Base-by-base conservation (phyloP, 2,797 vertebrate genomes). In the Pogoniulus pusillus region DNA sequence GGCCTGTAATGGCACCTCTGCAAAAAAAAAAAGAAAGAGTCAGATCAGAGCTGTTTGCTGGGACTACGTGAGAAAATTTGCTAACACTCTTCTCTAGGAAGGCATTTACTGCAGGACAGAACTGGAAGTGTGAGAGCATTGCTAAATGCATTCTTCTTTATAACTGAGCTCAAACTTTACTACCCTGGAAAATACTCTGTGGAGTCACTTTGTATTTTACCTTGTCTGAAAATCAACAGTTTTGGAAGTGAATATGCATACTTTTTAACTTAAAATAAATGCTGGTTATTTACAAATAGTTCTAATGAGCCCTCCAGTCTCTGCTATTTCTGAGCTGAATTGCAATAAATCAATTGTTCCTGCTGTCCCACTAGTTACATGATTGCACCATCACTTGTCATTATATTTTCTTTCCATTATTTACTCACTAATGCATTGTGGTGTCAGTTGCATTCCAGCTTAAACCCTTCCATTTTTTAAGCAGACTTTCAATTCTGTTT, bases 161-260 rank as follows among this genome's bases (percentile, higher is more conserved):
- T 47, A 68, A 78, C 74, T 35, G 76, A 82, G 57, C n/a, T 87
- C 59, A 91, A 92, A 89, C 26, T 87, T 93, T 84, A 73, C 29
- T 41, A 41, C 47, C 22, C 57, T 68, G 53, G 39, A 94, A 93
- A 89, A 82, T 18, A 13, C 1, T 12, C 62, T 75, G 22, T 66
- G 70, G n/a, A 17, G 72, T 83, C 58, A 41, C 27, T 74, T 87
- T 65, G 62, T 81, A 63, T 55, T 91, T 64, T 77, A 63, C 30
- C 18, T 89, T 60, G 10, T 45, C 23, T 66, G 49, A 85, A 89
- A 91, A 90, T 15, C 29, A 24, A 7, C 6, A 7, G 91, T 89
- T 78, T 53, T 27, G 60, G 32, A 27, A 76, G 57, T 72, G 45
- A 65, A 47, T 68, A 32, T 30, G 16, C 43, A 41, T 35, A 20